phyloP scores from a whole-genome alignment of 2,797 vertebrate species.

The Pantherophis vulpinus region DNA sequence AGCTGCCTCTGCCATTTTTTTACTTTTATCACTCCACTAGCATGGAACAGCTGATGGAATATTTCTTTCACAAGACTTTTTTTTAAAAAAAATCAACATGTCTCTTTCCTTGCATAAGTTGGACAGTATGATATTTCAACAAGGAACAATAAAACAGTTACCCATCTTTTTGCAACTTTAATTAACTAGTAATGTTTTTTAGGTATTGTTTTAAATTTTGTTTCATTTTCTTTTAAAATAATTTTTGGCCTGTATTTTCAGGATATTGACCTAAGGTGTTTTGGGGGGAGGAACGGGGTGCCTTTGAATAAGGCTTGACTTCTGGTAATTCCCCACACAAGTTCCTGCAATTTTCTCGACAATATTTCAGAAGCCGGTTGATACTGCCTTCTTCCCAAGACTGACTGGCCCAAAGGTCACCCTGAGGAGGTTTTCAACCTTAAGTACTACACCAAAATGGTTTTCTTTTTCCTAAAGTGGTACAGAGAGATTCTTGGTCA shows the following conservation, averaged over 20 bases:
- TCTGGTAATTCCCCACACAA: not conserved
- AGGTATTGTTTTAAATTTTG: not conserved
- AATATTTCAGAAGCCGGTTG: not conserved
- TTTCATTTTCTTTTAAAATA: not conserved
- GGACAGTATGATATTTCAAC: not conserved
- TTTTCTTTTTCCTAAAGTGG: not conserved
- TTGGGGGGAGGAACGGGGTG: not conserved
- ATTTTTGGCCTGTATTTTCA: not conserved
- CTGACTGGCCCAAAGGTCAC: not conserved
- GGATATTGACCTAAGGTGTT: not conserved
- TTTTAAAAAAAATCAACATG: not conserved
- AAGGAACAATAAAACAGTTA: constrained; percentile 11
- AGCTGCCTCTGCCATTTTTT: not conserved
- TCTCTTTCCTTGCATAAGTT: not conserved
- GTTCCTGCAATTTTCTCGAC: not conserved
- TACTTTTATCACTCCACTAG: not conserved
- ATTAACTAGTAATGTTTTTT: constrained; percentile 18
- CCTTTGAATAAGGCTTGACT: not conserved
- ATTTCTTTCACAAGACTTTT: not conserved
- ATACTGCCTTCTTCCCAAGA: not conserved
- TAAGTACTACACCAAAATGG: not conserved
- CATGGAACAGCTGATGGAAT: not conserved
- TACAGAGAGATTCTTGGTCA: not conserved
- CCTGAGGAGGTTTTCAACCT: not conserved
- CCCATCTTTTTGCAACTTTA: constrained; percentile 16